Conservation (phyloP, 92 coral and sea anemone genomes). For the Paragorgia papillata region DNA sequence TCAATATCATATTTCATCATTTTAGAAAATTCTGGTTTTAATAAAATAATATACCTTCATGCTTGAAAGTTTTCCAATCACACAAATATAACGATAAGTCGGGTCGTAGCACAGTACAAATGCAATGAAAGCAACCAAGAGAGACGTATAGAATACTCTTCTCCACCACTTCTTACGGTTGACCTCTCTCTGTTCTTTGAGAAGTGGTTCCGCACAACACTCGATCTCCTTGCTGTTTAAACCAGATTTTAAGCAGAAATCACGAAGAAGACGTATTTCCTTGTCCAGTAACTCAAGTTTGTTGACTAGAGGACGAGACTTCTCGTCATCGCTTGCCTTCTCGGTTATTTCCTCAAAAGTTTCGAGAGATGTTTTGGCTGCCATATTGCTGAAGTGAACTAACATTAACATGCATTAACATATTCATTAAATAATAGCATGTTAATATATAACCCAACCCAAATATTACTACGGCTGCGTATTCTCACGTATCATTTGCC, state of each 20-base stretch:
- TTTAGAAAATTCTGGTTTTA: no score
- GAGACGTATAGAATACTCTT: conserved; percentile 56
- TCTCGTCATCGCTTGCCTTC: conserved; percentile 73
- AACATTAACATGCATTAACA: no score
- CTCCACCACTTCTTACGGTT: conserved; percentile 71
- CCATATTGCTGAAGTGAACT: not conserved
- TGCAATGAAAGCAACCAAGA: conserved; percentile 67
- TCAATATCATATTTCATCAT: no score
- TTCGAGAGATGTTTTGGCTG: not conserved
- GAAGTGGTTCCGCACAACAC: conserved; percentile 82
- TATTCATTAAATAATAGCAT: no score
- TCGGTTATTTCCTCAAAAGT: conserved; percentile 27
- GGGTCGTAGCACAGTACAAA: conserved; percentile 72
- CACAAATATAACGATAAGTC: conserved; percentile 81
- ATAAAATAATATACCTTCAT: conserved; percentile 96
- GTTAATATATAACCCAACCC: no score
- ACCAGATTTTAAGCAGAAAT: conserved; percentile 86
- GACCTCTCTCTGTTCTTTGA: conserved; percentile 60
- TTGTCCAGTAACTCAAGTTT: conserved; percentile 83
- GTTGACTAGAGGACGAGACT: conserved; percentile 71
- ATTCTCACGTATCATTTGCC: no score
- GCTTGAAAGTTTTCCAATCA: conserved; percentile 74
- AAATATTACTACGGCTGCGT: no score
- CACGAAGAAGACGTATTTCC: conserved; percentile 85
- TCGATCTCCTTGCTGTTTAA: conserved; percentile 81